Conservation (phyloP, 2,888 invertebrate species). For the Falcaria lacertinaria region DNA sequence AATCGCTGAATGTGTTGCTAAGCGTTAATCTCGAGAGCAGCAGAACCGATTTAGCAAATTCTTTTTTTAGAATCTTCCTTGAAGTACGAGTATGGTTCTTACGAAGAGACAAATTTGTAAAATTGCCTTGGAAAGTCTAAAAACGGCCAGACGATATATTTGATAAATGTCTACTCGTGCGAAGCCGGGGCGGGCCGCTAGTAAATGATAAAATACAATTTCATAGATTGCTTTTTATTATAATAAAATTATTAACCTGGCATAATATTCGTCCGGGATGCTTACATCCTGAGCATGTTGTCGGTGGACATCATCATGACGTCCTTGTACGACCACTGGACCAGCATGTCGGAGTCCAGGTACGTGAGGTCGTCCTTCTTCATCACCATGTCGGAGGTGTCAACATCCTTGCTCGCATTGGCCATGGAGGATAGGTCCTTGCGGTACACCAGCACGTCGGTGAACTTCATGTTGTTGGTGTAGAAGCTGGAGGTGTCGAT, state of each 20-base stretch:
- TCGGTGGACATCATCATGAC: slow-evolving; percentile 62
- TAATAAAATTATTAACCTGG: slow-evolving; percentile 12
- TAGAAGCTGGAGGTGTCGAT: slow-evolving; percentile 80
- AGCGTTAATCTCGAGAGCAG: too few relatives aligned
- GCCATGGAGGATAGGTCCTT: slow-evolving; percentile 60
- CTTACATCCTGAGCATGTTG: slow-evolving; percentile 55
- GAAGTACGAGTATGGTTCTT: too few relatives aligned
- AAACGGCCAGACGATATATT: too few relatives aligned
- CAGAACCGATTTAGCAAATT: too few relatives aligned
- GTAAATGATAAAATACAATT: background rate
- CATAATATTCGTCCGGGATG: slow-evolving; percentile 4
- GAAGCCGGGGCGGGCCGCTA: slow-evolving; percentile 3
- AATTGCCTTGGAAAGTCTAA: too few relatives aligned
- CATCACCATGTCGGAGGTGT: slow-evolving; percentile 61
- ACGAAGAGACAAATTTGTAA: too few relatives aligned
- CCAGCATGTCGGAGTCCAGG: slow-evolving; percentile 59
- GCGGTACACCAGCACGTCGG: slow-evolving; percentile 82
- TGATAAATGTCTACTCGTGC: too few relatives aligned
- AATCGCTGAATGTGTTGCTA: too few relatives aligned
- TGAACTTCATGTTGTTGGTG: slow-evolving; percentile 83
- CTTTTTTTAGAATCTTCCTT: too few relatives aligned
- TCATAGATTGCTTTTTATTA: slow-evolving; percentile 13
- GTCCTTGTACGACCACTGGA: slow-evolving; percentile 57
- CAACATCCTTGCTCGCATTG: slow-evolving; percentile 55
- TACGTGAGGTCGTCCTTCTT: slow-evolving; percentile 65